Percentiles rank a stretch among this genome's conserved stretches.
phyloP scores from a whole-genome alignment of 2,797 vertebrate species.

The Sphenodon punctatus region DNA sequence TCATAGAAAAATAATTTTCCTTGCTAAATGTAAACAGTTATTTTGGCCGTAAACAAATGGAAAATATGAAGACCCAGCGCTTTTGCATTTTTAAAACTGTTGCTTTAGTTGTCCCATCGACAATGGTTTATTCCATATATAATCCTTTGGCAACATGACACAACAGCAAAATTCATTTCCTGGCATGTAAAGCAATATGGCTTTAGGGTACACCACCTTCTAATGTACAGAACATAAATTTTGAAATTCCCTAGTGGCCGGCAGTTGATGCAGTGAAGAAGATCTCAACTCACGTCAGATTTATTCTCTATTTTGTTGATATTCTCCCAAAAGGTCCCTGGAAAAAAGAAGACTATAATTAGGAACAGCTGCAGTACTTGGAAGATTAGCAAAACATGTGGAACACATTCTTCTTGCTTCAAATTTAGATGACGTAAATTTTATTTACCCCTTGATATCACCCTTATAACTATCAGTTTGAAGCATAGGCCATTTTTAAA shows the following conservation, averaged over 20 bases:
- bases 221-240: conserved; percentile 71
- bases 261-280: conserved; percentile 66
- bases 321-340: conserved; percentile 67
- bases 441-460: background rate
- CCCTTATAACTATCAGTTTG: conserved; percentile 13
- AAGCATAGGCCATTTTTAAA: too few species aligned
- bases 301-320: conserved; percentile 58
- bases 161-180: conserved; percentile 67
- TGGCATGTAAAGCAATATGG: conserved; percentile 72
- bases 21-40: conserved; percentile 64
- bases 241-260: conserved; percentile 67
- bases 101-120: conserved; percentile 57
- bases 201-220: conserved; percentile 69
- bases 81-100: conserved; percentile 54
- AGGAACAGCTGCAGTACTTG: conserved; percentile 10
- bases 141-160: conserved; percentile 70
- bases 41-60: conserved; percentile 66
- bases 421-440: conserved; percentile 38
- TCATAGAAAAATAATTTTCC: conserved; percentile 83
- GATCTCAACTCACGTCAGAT: conserved; percentile 53
- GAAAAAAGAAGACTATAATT: conserved; percentile 28
- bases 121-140: conserved; percentile 57
- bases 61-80: conserved; percentile 47
- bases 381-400: conserved; percentile 16
- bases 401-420: conserved; percentile 13